Evolutionary conservation across 2,797 vertebrate species (phyloP).

Genomic region (Oreochromis grahami): DNA sequence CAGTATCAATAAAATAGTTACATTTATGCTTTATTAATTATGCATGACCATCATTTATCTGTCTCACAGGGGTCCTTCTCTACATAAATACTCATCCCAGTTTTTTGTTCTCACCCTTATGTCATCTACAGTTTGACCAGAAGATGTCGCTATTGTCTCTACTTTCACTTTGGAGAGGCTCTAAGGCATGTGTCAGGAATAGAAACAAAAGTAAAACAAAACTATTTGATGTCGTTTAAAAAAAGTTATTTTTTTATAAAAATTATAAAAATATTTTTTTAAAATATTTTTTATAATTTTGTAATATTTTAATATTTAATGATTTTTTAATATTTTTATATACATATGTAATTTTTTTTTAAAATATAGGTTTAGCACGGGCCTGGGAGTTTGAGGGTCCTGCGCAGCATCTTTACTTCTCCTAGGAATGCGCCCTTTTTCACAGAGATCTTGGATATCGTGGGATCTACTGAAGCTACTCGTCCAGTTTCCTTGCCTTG

Average conservation of each 20-base stretch:
- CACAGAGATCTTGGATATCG: neutral
- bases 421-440: accelerated
- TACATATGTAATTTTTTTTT: neutral
- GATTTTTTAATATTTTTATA: too few relatives aligned
- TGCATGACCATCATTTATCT: neutral
- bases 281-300: too few relatives aligned
- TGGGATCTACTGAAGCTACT: neutral
- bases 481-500: neutral
- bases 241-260: too few relatives aligned
- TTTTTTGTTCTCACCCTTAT: neutral
- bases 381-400: neutral
- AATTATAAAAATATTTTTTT: too few relatives aligned
- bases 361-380: neutral
- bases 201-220: neutral
- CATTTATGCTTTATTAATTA: neutral
- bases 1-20: neutral
- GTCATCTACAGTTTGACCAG: neutral
- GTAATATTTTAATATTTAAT: too few relatives aligned
- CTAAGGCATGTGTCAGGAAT: neutral
- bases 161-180: neutral
- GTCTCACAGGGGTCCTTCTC: neutral
- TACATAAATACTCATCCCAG: neutral
- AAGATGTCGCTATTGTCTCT: constrained; percentile 7
- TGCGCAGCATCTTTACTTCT: neutral
- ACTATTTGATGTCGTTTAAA: neutral